Conservation (phyloP, 2,113 vertebrate genomes). For the Brachyistius frenatus region DNA sequence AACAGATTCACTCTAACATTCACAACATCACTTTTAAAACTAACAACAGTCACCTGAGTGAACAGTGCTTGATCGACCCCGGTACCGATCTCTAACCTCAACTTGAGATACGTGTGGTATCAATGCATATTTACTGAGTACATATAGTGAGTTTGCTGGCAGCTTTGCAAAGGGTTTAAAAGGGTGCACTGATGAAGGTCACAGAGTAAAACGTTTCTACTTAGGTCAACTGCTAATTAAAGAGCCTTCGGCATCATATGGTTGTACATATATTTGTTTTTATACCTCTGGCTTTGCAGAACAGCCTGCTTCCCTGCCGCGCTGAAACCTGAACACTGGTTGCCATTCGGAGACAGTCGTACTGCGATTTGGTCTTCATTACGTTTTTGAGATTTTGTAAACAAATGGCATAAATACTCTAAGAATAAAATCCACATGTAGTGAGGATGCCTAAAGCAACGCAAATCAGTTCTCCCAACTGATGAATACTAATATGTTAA, state of each 20-base stretch:
- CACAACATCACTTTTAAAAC: too few species aligned
- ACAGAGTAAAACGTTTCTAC: constrained; percentile 27
- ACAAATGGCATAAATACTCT: constrained; percentile 51
- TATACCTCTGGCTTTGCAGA: constrained; percentile 32
- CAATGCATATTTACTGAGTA: too few species aligned
- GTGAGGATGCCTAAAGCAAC: constrained; percentile 48
- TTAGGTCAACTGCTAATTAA: constrained; percentile 51
- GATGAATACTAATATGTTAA: constrained; percentile 63
- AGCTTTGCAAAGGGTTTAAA: constrained; percentile 16
- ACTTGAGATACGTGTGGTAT: too few species aligned
- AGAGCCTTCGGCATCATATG: constrained; percentile 30
- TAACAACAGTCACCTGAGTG: too few species aligned
- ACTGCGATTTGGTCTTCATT: constrained; percentile 49
- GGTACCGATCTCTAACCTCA: too few species aligned
- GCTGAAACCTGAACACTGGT: constrained; percentile 39
- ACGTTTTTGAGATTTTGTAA: constrained; percentile 41
- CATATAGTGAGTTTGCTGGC: background rate
- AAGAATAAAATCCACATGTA: constrained; percentile 42
- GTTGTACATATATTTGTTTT: constrained; percentile 13
- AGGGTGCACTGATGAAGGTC: constrained; percentile 39
- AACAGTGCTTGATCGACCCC: too few species aligned
- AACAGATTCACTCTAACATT: too few species aligned
- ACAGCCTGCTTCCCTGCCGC: constrained; percentile 30
- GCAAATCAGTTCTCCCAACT: constrained; percentile 49
- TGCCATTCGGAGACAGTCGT: constrained; percentile 36